These are phyloP conservation scores for Camponotus floridanus DNA, from an alignment of 1,140 invertebrate species.

Conservation along the genomic window DNA sequence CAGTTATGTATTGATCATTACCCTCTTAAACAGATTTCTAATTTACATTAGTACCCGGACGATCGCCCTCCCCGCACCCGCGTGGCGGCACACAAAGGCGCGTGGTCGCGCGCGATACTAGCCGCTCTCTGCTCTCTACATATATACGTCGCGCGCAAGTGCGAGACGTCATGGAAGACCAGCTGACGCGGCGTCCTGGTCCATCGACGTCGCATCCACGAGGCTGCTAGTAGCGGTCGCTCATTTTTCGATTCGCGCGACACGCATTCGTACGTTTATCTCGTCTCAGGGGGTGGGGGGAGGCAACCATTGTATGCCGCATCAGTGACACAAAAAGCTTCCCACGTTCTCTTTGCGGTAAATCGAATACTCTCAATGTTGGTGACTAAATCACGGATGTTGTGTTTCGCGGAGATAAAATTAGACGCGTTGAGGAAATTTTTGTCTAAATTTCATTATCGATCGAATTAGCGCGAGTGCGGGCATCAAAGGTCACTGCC, in stretches of 20 bases:
- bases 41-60: slow-evolving; percentile 82
- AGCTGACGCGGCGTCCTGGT: slow-evolving; percentile 52
- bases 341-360: neutral
- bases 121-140: slow-evolving; percentile 19
- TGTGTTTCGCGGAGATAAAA: neutral
- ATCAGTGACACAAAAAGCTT: slow-evolving; percentile 26
- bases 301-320: neutral
- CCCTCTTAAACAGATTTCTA: slow-evolving; percentile 85
- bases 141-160: slow-evolving; percentile 53
- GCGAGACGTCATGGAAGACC: slow-evolving; percentile 43
- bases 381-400: slow-evolving; percentile 9
- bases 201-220: slow-evolving; percentile 13
- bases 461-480: neutral
- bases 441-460: neutral
- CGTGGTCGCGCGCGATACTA: slow-evolving; percentile 45
- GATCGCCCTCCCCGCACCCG: slow-evolving; percentile 67
- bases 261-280: neutral
- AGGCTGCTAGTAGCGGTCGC: slow-evolving; percentile 23
- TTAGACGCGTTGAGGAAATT: neutral
- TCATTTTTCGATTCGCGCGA: neutral
- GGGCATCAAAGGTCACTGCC: neutral
- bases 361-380: neutral
- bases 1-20: slow-evolving; percentile 85
- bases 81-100: slow-evolving; percentile 63
- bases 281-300: too few relatives aligned